Conservation (phyloP, 2,888 invertebrate species). For the Drosophila pegasa region DNA sequence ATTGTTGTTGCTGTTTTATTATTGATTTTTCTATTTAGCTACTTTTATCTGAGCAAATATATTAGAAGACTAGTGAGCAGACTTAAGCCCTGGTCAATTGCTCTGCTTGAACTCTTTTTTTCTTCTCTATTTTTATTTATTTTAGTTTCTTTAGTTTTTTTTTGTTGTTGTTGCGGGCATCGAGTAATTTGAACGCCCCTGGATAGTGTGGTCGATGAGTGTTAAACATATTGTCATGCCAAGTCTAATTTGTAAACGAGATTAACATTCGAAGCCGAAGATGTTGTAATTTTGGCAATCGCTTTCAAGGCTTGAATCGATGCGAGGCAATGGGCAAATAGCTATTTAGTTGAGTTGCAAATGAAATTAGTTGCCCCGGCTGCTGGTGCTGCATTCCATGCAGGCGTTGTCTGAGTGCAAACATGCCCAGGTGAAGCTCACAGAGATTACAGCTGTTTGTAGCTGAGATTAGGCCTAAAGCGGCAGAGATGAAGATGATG, state of each 20-base stretch:
- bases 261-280: slow-evolving; percentile 55
- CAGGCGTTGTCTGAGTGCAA: slow-evolving; percentile 43
- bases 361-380: slow-evolving; percentile 28
- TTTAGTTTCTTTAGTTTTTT: slow-evolving; percentile 17
- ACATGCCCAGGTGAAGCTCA: slow-evolving; percentile 27
- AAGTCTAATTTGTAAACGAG: slow-evolving; percentile 66
- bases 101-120: slow-evolving; percentile 26
- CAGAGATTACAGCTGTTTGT: slow-evolving; percentile 45
- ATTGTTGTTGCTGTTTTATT: slow-evolving; percentile 38
- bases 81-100: slow-evolving; percentile 30
- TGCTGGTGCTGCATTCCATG: slow-evolving; percentile 22
- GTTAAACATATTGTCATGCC: slow-evolving; percentile 78
- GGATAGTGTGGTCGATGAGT: slow-evolving; percentile 51
- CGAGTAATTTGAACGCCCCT: slow-evolving; percentile 37
- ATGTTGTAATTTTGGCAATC: slow-evolving; percentile 65
- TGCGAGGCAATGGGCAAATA: slow-evolving; percentile 48
- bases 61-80: slow-evolving; percentile 31
- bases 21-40: slow-evolving; percentile 66
- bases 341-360: slow-evolving; percentile 37
- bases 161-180: background rate
- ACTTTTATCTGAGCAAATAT: slow-evolving; percentile 57
- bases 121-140: slow-evolving; percentile 21
- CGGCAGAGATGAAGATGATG: slow-evolving; percentile 42
- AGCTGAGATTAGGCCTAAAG: slow-evolving; percentile 56
- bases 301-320: slow-evolving; percentile 70